Percentiles rank a stretch among this genome's conserved stretches.
These are phyloP conservation scores for Amphimallon solstitiale DNA, from an alignment of 2,888 invertebrate species.

Conservation along the genomic window DNA sequence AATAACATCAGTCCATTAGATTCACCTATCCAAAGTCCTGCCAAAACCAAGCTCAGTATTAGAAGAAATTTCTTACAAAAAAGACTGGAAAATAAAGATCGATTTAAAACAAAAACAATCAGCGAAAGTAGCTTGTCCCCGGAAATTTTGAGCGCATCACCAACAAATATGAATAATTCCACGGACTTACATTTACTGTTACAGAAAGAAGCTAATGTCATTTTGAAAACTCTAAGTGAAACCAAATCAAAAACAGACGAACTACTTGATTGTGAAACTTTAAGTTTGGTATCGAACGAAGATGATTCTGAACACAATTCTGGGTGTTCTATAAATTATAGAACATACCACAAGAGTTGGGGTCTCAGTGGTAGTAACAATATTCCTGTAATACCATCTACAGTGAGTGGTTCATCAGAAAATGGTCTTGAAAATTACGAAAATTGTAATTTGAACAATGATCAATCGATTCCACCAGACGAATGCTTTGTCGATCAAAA, in stretches of 20 bases:
- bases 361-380: conserved; percentile 35
- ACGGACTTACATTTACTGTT: conserved; percentile 58
- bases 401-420: background rate
- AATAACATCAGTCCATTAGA: conserved; percentile 48
- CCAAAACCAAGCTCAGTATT: conserved; percentile 53
- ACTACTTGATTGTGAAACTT: conserved; percentile 69
- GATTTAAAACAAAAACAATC: conserved; percentile 79
- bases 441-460: conserved; percentile 19
- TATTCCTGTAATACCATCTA: conserved; percentile 33
- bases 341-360: conserved; percentile 67
- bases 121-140: conserved; percentile 67
- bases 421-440: conserved; percentile 37
- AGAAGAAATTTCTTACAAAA: conserved; percentile 64
- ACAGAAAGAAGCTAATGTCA: conserved; percentile 68
- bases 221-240: conserved; percentile 67
- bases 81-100: conserved; percentile 74
- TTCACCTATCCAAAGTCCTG: conserved; percentile 47
- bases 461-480: conserved; percentile 2
- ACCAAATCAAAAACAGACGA: conserved; percentile 64
- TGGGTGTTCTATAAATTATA: conserved; percentile 68
- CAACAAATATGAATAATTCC: conserved; percentile 44
- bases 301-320: conserved; percentile 75
- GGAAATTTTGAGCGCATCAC: conserved; percentile 59
- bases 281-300: conserved; percentile 78
- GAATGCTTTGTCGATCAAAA: background rate